These are phyloP conservation scores for Trypoxylus dichotomus DNA, from an alignment of 1,140 invertebrate genomes.

Conservation along the genomic window DNA sequence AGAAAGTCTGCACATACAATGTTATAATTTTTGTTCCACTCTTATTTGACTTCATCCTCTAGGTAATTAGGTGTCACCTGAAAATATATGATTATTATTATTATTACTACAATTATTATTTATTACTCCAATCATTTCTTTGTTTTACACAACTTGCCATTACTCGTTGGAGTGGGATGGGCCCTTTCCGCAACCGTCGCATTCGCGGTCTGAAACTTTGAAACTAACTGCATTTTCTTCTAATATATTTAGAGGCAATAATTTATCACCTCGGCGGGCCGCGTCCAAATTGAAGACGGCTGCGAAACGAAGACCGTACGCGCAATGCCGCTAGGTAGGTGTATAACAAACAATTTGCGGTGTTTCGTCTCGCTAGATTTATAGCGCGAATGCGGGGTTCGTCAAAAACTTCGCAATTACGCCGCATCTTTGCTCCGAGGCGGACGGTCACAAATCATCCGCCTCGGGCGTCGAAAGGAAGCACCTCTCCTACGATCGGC, in stretches of 20 bases:
- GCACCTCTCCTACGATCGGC: neutral
- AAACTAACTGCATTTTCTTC: neutral
- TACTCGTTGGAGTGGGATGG: no score
- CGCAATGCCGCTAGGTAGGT: neutral
- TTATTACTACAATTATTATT: no score
- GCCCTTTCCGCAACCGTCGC: no score
- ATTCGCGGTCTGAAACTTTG: neutral
- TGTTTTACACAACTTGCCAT: no score
- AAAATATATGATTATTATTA: no score
- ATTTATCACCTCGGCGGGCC: neutral
- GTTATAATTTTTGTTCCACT: no score
- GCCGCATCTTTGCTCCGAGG: neutral
- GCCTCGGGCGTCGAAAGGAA: no score
- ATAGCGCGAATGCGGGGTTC: neutral
- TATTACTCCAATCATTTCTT: no score
- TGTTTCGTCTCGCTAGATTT: neutral
- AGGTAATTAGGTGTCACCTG: no score
- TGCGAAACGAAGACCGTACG: neutral
- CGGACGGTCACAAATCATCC: neutral
- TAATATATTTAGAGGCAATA: neutral
- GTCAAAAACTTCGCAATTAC: conserved; percentile 3
- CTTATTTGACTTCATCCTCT: no score
- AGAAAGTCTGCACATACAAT: no score
- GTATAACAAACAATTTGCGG: neutral
- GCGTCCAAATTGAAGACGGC: neutral